A percentile compares a stretch with the other conserved stretches of the same genome.
Conservation (phyloP, 2,113 vertebrate genomes). For the Patagioenas fasciata region DNA sequence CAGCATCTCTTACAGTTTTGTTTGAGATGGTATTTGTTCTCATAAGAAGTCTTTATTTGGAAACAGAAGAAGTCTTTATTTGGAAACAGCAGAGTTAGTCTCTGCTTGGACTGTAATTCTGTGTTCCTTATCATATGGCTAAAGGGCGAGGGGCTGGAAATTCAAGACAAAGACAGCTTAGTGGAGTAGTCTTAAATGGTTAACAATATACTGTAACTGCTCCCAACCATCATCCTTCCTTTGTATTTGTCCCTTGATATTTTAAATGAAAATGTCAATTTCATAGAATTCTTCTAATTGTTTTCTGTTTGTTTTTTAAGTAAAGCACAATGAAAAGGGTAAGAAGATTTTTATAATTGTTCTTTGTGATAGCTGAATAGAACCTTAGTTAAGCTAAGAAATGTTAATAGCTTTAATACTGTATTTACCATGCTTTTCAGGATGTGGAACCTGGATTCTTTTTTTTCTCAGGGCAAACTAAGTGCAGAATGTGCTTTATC, state of each 20-base stretch:
- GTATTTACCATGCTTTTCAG: slow-evolving; percentile 7
- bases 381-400: background rate
- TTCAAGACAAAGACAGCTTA: background rate
- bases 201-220: background rate
- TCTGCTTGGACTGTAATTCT: background rate
- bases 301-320: background rate
- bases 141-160: background rate
- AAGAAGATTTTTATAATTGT: background rate
- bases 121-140: background rate
- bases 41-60: background rate
- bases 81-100: background rate
- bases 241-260: background rate
- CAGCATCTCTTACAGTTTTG: background rate
- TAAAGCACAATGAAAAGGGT: background rate
- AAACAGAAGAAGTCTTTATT: background rate
- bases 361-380: background rate
- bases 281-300: background rate
- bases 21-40: background rate
- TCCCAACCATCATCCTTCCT: background rate
- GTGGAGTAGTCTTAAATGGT: background rate
- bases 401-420: background rate
- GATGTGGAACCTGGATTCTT: background rate
- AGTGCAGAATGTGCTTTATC: background rate
- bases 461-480: slow-evolving; percentile 1
- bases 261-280: background rate